These are phyloP conservation scores for Acleris laterana DNA, from an alignment of 2,888 invertebrate genomes.

Conservation along the genomic window DNA sequence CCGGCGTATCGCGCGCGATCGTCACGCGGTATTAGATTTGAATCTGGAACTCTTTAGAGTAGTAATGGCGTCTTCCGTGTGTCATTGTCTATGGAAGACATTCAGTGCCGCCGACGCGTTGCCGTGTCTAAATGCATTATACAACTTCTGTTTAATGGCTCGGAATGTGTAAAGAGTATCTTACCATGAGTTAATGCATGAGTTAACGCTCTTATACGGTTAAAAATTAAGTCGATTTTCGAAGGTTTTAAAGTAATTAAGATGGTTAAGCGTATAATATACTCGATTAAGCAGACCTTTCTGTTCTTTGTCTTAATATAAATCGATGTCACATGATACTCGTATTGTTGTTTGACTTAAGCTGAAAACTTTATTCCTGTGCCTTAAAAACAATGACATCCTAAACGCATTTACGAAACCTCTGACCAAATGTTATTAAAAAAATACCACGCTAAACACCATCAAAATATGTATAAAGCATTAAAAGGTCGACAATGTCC, in stretches of 20 bases:
- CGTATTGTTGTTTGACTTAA: too few species aligned
- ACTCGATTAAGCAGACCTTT: not conserved
- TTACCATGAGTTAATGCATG: not conserved
- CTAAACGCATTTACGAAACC: too few species aligned
- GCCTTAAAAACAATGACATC: too few species aligned
- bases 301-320: not conserved
- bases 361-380: too few species aligned
- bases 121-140: too few species aligned
- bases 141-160: too few species aligned
- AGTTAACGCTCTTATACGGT: not conserved
- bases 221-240: not conserved
- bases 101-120: not conserved
- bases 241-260: not conserved
- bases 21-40: slow-evolving; percentile 78
- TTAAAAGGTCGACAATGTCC: slow-evolving; percentile 50
- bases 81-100: slow-evolving; percentile 42
- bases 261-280: not conserved
- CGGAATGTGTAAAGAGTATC: not conserved
- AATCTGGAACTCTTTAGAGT: slow-evolving; percentile 75
- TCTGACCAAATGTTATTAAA: slow-evolving; percentile 1
- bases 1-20: slow-evolving; percentile 61
- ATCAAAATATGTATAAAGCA: slow-evolving; percentile 20
- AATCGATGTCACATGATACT: too few species aligned
- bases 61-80: slow-evolving; percentile 65
- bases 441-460: not conserved